These are phyloP conservation scores for Cephus spinipes DNA, from an alignment of 2,888 invertebrate species.

Conservation along the genomic window DNA sequence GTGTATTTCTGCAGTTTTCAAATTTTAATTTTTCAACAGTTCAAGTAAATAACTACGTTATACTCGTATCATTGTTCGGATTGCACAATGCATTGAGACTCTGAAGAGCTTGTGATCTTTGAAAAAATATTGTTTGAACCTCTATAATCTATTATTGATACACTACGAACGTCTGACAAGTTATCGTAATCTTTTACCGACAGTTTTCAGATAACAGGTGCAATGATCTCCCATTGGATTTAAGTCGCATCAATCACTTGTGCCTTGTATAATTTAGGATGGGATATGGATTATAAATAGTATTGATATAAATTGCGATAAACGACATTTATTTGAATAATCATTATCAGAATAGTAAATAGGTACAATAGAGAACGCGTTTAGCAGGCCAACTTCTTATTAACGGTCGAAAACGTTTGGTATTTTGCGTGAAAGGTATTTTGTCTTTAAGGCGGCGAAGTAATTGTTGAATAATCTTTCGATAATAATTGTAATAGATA, in stretches of 20 bases:
- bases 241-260: background rate
- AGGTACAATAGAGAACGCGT: slow-evolving; percentile 60
- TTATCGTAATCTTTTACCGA: background rate
- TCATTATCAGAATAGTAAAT: slow-evolving; percentile 56
- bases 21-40: too few relatives aligned
- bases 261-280: background rate
- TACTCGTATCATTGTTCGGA: too few relatives aligned
- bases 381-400: slow-evolving; percentile 50
- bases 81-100: background rate
- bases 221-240: background rate
- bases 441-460: background rate
- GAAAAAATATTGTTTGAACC: background rate
- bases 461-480: background rate
- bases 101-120: too few relatives aligned
- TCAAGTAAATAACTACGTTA: too few relatives aligned
- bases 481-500: slow-evolving; percentile 9
- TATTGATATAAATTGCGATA: slow-evolving; percentile 38
- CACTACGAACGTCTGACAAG: background rate
- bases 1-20: too few relatives aligned
- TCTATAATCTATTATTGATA: background rate
- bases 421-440: slow-evolving; percentile 9
- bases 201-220: too few relatives aligned
- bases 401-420: slow-evolving; percentile 30
- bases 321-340: slow-evolving; percentile 63
- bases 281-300: background rate